A percentile compares a stretch with the other conserved stretches of the same genome.
Evolutionary conservation across 2,113 vertebrate genomes (phyloP).

Genomic region (Blennius ocellaris): DNA sequence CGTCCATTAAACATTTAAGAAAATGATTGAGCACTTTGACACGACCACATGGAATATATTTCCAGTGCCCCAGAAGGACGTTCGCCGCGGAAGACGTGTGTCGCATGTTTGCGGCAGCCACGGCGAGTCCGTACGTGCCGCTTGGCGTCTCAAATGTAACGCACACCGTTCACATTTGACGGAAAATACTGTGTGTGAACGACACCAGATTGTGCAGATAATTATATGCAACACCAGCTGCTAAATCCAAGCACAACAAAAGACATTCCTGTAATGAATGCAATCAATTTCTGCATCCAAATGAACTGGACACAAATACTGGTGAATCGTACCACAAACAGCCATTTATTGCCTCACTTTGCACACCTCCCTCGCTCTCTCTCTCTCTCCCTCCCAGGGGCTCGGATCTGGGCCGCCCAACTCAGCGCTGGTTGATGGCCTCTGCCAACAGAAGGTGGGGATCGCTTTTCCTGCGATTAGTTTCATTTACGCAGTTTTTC

Average conservation of each 20-base stretch:
- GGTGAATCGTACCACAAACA: conserved; percentile 55
- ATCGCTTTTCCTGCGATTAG: conserved; percentile 72
- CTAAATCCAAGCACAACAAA: conserved; percentile 58
- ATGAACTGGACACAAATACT: conserved; percentile 52
- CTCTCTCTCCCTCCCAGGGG: conserved; percentile 1
- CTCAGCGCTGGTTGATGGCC: conserved; percentile 59
- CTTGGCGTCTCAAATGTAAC: conserved; percentile 3
- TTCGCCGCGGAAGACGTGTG: background rate
- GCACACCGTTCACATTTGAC: conserved; percentile 13
- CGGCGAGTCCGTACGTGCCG: too few species aligned
- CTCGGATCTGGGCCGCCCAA: conserved; percentile 34
- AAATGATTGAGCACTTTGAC: conserved; percentile 54
- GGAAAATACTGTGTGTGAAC: conserved; percentile 26
- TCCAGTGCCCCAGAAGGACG: background rate
- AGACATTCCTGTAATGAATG: conserved; percentile 58
- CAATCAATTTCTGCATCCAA: conserved; percentile 59
- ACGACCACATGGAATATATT: background rate
- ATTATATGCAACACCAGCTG: conserved; percentile 58
- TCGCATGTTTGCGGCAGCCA: background rate
- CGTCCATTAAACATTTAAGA: conserved; percentile 35
- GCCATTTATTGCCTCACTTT: conserved; percentile 52
- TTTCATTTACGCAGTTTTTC: conserved; percentile 70
- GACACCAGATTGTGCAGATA: conserved; percentile 45
- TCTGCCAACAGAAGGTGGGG: conserved; percentile 64
- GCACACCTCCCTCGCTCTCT: conserved; percentile 8